Base-by-base conservation (phyloP, 2,888 invertebrate genomes). In the Neocrepidodera transversa region DNA sequence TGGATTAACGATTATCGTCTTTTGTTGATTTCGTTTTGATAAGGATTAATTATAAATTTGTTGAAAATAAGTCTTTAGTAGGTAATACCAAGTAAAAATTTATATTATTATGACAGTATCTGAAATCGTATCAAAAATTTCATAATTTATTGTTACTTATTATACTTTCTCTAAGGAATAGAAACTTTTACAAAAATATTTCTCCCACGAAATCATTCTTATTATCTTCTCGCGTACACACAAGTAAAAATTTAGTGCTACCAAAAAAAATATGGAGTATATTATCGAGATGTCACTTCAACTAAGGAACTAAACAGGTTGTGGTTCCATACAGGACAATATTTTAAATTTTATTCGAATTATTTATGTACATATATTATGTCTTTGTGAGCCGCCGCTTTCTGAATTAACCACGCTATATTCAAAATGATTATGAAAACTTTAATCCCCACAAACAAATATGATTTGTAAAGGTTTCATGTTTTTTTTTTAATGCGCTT, bases 301-400 rank as follows among this genome's bases (percentile, higher is more conserved):
- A 70, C 69, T 61, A 67, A 71, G 67, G 68, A 58, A 67, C 64
- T 67, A 68, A 73, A 73, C 74, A 71, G 73, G 73, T 73, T 72
- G 70, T 72, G 72, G 70, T 71, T 68, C 68, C 67, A 65, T 67
- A 65, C 67, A n/a, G n/a, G 70, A 73, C 71, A 72, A 73, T 72
- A 73, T 74, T 72, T 74, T 68, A 72, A 68, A 72, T 72, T 73
- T 73, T 73, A 72, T 74, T 70, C 74, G 70, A 69, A 73, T 74
- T 73, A 74, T 72, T 69, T 74, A 74, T 74, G 74, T 72, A 71
- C 74, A 74, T 74, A 74, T 67, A 70, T 74, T 73, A 71, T 60
- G 60, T 65, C 71, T 74, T 73, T 74, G 73, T 74, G 63, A 67
- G 68, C 72, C 67, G 74, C 74, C 74, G 74, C 74, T 69, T 69